Evolutionary conservation across 2,113 vertebrate genomes (phyloP).

Genomic region (Balaenoptera acutorostrata): DNA sequence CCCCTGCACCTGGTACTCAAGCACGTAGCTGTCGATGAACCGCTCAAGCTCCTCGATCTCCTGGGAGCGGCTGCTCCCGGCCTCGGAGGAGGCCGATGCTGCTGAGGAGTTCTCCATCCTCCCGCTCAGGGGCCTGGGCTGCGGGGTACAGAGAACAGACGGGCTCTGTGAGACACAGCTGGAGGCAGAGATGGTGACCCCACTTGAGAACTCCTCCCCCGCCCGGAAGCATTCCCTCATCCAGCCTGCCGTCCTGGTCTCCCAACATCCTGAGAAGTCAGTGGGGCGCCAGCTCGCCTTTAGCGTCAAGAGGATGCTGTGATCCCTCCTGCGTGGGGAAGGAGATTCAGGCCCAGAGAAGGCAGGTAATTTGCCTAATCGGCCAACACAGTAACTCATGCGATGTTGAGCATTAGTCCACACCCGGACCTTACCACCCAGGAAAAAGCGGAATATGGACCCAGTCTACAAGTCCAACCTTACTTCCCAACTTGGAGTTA

Average conservation of each 20-base stretch:
- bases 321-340: not conserved
- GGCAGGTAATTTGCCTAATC: not conserved
- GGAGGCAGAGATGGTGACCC: fast-evolving
- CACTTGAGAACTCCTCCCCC: not conserved
- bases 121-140: slow-evolving; percentile 6
- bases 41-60: slow-evolving; percentile 97
- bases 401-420: fast-evolving
- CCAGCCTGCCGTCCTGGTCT: not conserved
- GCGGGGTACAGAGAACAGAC: not conserved
- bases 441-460: not conserved
- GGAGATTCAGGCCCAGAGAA: not conserved
- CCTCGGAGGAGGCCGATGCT: slow-evolving; percentile 95
- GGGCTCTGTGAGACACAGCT: not conserved
- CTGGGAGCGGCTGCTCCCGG: slow-evolving; percentile 95
- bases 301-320: not conserved
- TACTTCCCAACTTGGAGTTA: not conserved
- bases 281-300: not conserved
- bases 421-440: not conserved
- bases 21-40: slow-evolving; percentile 97
- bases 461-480: not conserved
- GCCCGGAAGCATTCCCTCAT: not conserved
- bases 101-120: slow-evolving; percentile 97
- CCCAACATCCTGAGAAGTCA: not conserved
- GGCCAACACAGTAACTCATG: not conserved
- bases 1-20: slow-evolving; percentile 98